Percentiles rank a stretch among this genome's conserved stretches.
These are phyloP conservation scores for Leucopsar rothschildi DNA, from an alignment of 2,113 vertebrate genomes.

Conservation along the genomic window DNA sequence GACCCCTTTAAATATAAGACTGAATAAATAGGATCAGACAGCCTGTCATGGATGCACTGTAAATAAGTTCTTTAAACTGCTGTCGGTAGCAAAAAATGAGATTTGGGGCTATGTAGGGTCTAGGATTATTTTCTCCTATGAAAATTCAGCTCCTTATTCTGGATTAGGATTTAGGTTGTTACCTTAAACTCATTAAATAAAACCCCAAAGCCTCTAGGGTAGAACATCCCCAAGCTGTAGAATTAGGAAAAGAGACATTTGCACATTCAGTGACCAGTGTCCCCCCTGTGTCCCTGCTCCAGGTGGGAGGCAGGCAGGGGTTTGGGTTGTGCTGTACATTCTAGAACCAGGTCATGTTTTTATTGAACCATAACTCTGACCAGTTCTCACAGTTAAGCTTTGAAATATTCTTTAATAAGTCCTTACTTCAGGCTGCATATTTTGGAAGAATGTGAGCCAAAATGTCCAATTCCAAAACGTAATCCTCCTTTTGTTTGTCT, in stretches of 20 bases:
- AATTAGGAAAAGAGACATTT: background rate
- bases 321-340: background rate
- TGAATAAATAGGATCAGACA: conserved; percentile 61
- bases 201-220: background rate
- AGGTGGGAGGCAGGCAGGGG: background rate
- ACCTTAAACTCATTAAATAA: conserved; percentile 23
- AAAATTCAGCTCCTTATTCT: conserved; percentile 4
- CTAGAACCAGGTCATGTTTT: background rate
- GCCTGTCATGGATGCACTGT: background rate
- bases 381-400: background rate
- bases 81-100: background rate
- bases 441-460: background rate
- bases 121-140: conserved; percentile 1
- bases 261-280: rapidly evolving
- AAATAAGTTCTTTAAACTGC: conserved; percentile 41
- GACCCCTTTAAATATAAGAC: conserved; percentile 18
- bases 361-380: background rate
- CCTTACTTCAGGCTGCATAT: background rate
- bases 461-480: background rate
- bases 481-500: background rate
- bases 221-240: background rate
- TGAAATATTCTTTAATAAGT: background rate
- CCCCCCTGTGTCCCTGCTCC: background rate
- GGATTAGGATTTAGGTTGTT: background rate
- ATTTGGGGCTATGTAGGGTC: background rate